Base-by-base conservation (phyloP, 2,888 invertebrate species). In the Catocala nupta region DNA sequence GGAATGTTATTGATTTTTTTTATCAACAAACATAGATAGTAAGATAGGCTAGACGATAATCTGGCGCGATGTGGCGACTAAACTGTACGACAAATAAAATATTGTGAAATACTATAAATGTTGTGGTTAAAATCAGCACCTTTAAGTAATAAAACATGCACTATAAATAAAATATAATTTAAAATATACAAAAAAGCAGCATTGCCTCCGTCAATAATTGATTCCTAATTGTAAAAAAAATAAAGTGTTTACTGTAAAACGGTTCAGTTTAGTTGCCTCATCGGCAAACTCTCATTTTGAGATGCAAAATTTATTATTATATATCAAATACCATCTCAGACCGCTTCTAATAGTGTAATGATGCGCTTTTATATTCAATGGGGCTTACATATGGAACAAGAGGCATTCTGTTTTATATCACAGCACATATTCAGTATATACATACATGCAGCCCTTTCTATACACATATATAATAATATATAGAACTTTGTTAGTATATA, bases 1-100 rank as follows among this genome's bases (percentile, higher is more conserved):
- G 88, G 82, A 71, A 84, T 82, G 84, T 87, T 87, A 84, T 75
- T 78, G 42, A 81, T 70, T 87, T 86, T 87, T 16, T 25, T 82
- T 88, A 84, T 81, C 81, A 84, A 82, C 82, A 80, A 77, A 78
- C 36, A 53, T 86, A 81, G 81, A 25, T 71, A 44, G 12, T 87
- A 85, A 85, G 82, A 68, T 86, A 87, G 83, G 77, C 63, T 84
- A 85, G 78, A 65, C 39, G 50, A 58, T 65, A 47, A 67, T 70
- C 34, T 12, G 50, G 54, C 65, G 49, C 53, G 63, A 48, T 52
- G 16, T 47, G 39, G 43, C 59, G 63, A 51, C 73, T 73, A 63
- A 61, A 16, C 52, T 33, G 52, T 60, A 50, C 6, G 42, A 56
- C 33, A 42, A 45, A 13, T 53, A n/a, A 13, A 11, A 36, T 51